phyloP scores from a whole-genome alignment of 2,113 vertebrate species.

The Orientallactaga bullata region DNA sequence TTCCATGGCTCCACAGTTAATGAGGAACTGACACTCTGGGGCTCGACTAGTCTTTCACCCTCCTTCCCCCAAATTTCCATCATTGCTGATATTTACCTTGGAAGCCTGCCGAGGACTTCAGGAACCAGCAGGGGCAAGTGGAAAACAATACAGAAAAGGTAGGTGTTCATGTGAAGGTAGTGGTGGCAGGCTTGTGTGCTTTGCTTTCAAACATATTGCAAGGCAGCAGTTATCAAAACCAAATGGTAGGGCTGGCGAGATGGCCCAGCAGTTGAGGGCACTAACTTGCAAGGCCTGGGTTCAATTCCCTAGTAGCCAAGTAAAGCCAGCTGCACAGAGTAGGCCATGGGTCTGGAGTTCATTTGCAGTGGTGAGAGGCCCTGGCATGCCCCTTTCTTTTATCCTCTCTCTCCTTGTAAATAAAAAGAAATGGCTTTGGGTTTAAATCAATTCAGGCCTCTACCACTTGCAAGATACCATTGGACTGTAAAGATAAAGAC shows the following conservation, averaged over 20 bases:
- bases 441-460: neutral
- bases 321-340: no score
- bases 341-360: no score
- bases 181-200: neutral
- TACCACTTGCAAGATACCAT: neutral
- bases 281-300: no score
- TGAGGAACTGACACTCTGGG: conserved; percentile 71
- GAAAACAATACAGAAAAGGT: conserved; percentile 59
- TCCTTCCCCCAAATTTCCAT: conserved; percentile 69
- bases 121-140: conserved; percentile 49
- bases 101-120: conserved; percentile 70
- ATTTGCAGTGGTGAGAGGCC: no score
- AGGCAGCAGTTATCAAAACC: conserved; percentile 68
- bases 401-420: no score
- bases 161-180: conserved; percentile 21
- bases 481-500: neutral
- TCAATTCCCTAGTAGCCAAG: no score
- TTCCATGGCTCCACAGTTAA: conserved; percentile 65
- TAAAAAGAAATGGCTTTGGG: neutral
- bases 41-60: conserved; percentile 67
- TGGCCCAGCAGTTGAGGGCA: no score
- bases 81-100: conserved; percentile 73
- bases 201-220: conserved; percentile 64
- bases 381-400: no score
- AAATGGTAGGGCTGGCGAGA: neutral